Base-by-base conservation (phyloP, 37 sponge, comb jelly and placozoan genomes). In the Corticium candelabrum region DNA sequence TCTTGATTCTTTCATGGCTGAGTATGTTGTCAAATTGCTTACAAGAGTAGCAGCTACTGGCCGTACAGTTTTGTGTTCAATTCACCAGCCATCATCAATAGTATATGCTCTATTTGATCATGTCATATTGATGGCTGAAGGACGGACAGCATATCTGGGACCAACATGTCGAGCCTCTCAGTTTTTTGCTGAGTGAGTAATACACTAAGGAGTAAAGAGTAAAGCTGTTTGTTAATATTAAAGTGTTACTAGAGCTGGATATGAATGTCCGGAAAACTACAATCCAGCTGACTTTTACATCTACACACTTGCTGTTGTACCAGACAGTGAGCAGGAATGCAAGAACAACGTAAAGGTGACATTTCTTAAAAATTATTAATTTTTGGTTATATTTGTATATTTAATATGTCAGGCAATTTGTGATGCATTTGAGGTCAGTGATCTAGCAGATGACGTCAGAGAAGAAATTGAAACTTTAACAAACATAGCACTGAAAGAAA, bases 81-180 rank as follows among this genome's bases (percentile, higher is more conserved):
- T 86, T 21, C 87, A 86, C 69, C 87, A 86, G 70, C 87, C 87
- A 39, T 74, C 87, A 1, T 86, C 87, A 15, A 78, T 76, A 67
- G 82, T 86, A 2, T 86, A 78, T 56, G 37, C 77, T 33, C 79
- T 83, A 11, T 86, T 86, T 68, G 74, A 83, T 41, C 77, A 72
- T 78, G 68, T 32, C 21, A 72, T 72, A 27, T 27, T 72, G 11
- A 11, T 50, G 15, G 62, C 62, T 50, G 62, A 50, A 50, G 62
- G 62, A 21, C 11, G 21, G 21, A 21, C 21, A 21, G 62, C 62
- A 27, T 50, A 50, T 50, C 62, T 41, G 5, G n/a, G n/a, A n/a
- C n/a, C n/a, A n/a, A n/a, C n/a, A n/a, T n/a, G n/a, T n/a, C n/a
- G n/a, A n/a, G n/a, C n/a, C n/a, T n/a, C n/a, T n/a, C n/a, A n/a